Evolutionary conservation across 2,888 invertebrate species (phyloP).

Genomic region (Ornithoptera alexandrae): DNA sequence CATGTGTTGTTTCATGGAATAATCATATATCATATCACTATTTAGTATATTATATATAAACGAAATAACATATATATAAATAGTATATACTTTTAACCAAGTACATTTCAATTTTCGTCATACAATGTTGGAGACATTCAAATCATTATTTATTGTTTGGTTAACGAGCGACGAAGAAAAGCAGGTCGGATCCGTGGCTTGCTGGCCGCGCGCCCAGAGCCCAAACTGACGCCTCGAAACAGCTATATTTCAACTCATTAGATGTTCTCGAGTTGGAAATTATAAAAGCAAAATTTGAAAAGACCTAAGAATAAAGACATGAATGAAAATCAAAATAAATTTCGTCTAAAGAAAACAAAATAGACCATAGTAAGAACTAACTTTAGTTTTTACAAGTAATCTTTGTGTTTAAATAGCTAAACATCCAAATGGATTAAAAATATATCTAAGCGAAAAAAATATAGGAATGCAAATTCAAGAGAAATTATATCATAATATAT

Average conservation of each 20-base stretch:
- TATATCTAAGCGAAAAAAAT: no score
- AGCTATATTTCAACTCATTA: conserved; percentile 20
- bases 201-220: conserved; percentile 27
- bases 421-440: background rate
- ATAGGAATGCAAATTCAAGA: no score
- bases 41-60: conserved; percentile 34
- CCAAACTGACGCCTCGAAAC: conserved; percentile 17
- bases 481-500: no score
- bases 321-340: background rate
- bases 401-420: no score
- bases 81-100: conserved; percentile 39
- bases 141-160: conserved; percentile 76
- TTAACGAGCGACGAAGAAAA: conserved; percentile 69
- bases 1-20: conserved; percentile 25
- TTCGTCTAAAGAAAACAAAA: conserved; percentile 16
- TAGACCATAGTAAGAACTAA: conserved; percentile 1
- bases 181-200: conserved; percentile 35
- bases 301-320: background rate
- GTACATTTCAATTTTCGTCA: conserved; percentile 60
- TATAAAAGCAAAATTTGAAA: conserved; percentile 22
- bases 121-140: conserved; percentile 60
- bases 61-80: no score
- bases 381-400: background rate
- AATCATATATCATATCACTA: conserved; percentile 49
- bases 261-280: conserved; percentile 23